Base-by-base conservation (phyloP, 2,888 invertebrate genomes). In the Altica lythri region DNA sequence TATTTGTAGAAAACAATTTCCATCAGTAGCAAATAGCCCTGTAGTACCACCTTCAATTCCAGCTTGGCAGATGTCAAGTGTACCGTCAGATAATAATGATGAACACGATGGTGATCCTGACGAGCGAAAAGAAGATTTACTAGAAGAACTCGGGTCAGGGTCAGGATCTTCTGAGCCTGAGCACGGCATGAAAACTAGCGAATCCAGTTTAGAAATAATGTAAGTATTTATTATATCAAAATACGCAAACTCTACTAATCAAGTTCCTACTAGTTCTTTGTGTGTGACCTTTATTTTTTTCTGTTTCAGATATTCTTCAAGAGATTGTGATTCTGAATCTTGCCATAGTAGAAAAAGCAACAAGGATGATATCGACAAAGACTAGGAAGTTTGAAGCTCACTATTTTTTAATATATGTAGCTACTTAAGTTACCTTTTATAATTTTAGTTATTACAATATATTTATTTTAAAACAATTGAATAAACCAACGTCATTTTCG, bases 191-290 rank as follows among this genome's bases (percentile, higher is more conserved):
- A 87, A 88, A 76, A 88, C 86, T 63, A 88, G 88, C 69, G 88
- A 88, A 72, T 86, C 86, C 75, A 87, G 87, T 71, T 74, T 88
- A 72, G 88, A 88, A 76, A 86, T 88, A 69, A 86, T 88, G 86
- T 87, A 75, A 83, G 77, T 66, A 9, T 51, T 32, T 9, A 13
- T 38, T 29, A 22, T 14, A 13, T n/a, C n/a, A n/a, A n/a, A n/a
- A n/a, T n/a, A n/a, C n/a, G n/a, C n/a, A n/a, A n/a, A n/a, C n/a
- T n/a, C n/a, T n/a, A n/a, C n/a, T n/a, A n/a, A n/a, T n/a, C n/a
- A n/a, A n/a, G n/a, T n/a, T n/a, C n/a, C n/a, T n/a, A n/a, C n/a
- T n/a, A n/a, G n/a, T n/a, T n/a, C n/a, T n/a, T n/a, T n/a, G n/a
- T n/a, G n/a, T n/a, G n/a, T n/a, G n/a, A n/a, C n/a, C n/a, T n/a